Evolutionary conservation across 2,888 invertebrate genomes (phyloP), one percentile per base, ranked within the genome.

Genomic region (Octodonta nipae): DNA sequence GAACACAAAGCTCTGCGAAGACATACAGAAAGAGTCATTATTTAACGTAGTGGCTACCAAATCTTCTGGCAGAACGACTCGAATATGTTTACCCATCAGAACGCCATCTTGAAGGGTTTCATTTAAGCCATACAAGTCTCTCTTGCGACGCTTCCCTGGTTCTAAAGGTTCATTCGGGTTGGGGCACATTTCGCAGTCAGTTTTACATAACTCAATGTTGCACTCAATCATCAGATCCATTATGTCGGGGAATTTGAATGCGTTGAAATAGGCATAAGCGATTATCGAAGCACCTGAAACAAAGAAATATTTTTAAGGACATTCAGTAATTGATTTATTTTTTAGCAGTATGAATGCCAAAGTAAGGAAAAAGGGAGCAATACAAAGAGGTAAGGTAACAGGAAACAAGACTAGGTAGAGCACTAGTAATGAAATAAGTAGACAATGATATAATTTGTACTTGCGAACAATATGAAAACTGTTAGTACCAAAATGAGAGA

Each of bases 151-250:
- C 39, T 58, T 55, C 6, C 65, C 64, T 1, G 69, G 69, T 30
- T 68, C 68, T 26, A 67, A 58, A 50, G 73, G 73, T 42, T 78
- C 78, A 47, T 67, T 58, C 16, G 71, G 68, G 41, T 72, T 71
- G 1, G 78, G 71, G 46, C 84, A 84, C 15, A 75, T 70, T 35
- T 78, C 78, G 49, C 85, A 85, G 45, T 79, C 75, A 8, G 75
- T 77, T 60, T 84, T 84, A 52, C 84, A 85, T 1, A 85, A 61
- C 51, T 84, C 84, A 1, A 85, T 78, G 41, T 83, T 82, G 49
- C 85, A 85, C 55, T 84, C 83, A 36, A 85, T 73, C 44, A 78
- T 76, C 29, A 85, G 62, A 47, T 85, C 84, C 78, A 83, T 83
- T 28, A 81, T 75, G 50, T 85, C 84, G 1, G 84, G 84, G 66